A percentile compares a stretch with the other conserved stretches of the same genome.
These are phyloP conservation scores for Carterocephalus palaemon DNA, from an alignment of 2,888 invertebrate genomes.

Conservation along the genomic window DNA sequence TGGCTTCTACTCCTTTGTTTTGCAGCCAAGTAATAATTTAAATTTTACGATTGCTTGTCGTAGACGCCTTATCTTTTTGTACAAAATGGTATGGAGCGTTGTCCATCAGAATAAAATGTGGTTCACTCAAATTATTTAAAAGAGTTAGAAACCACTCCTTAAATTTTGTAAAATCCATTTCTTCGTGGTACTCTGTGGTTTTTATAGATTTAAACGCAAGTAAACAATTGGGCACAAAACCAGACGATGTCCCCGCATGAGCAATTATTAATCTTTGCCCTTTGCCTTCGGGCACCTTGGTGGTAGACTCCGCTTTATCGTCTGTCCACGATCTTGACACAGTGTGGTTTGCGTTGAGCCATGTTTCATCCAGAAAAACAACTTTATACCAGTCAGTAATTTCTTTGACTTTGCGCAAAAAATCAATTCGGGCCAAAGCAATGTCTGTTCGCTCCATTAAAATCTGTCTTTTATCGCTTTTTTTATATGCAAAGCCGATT, in stretches of 20 bases:
- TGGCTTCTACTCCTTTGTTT: not conserved
- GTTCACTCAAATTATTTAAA: constrained; percentile 22
- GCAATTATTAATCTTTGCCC: constrained; percentile 30
- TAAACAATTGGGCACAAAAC: constrained; percentile 28
- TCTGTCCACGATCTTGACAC: constrained; percentile 27
- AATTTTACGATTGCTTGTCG: constrained; percentile 7
- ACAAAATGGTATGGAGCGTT: too few relatives aligned
- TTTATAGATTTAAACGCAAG: constrained; percentile 26
- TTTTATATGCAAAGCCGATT: constrained; percentile 27
- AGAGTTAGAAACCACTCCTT: constrained; percentile 24
- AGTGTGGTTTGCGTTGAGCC: constrained; percentile 31
- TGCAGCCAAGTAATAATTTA: not conserved
- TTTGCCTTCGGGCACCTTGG: constrained; percentile 28
- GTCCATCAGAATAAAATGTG: constrained; percentile 26
- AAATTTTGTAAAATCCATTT: constrained; percentile 28
- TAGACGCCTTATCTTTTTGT: too few relatives aligned
- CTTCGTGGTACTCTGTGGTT: constrained; percentile 27
- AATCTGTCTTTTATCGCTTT: constrained; percentile 30
- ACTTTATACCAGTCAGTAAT: constrained; percentile 27
- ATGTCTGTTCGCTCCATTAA: constrained; percentile 27
- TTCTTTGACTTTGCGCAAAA: not conserved
- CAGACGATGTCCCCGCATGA: constrained; percentile 29
- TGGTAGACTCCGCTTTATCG: constrained; percentile 24
- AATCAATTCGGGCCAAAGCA: constrained; percentile 9
- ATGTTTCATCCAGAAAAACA: constrained; percentile 31